Evolutionary conservation across 1,140 invertebrate species (phyloP).

Genomic region (Achatina immaculata): DNA sequence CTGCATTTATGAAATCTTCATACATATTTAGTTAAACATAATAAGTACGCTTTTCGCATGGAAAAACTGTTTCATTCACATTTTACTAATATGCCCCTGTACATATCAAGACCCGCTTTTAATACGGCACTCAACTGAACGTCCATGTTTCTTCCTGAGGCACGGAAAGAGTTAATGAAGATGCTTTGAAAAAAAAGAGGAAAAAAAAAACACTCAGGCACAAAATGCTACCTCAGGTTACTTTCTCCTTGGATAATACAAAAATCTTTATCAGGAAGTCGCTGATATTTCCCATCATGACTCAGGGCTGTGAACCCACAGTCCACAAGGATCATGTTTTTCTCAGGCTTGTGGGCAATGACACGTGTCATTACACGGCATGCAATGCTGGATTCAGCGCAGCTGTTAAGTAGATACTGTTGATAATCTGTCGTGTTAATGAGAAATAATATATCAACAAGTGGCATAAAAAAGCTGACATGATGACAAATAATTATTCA

Average conservation of each 20-base stretch:
- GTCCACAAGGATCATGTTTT: constrained; percentile 64
- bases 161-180: too few relatives aligned
- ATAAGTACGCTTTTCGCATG: too few relatives aligned
- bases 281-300: constrained; percentile 48
- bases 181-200: neutral
- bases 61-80: too few relatives aligned
- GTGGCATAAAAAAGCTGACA: too few relatives aligned
- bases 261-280: constrained; percentile 25
- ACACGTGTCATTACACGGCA: constrained; percentile 63
- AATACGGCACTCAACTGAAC: too few relatives aligned
- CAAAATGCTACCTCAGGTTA: neutral
- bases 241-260: constrained; percentile 31
- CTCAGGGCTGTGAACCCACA: constrained; percentile 65
- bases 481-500: too few relatives aligned
- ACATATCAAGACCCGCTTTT: too few relatives aligned
- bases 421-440: constrained; percentile 60
- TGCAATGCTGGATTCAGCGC: constrained; percentile 59
- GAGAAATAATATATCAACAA: too few relatives aligned
- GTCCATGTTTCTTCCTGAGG: too few relatives aligned
- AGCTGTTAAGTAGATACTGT: constrained; percentile 58
- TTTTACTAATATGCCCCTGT: too few relatives aligned
- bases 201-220: neutral
- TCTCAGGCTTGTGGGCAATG: constrained; percentile 61
- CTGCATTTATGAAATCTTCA: too few relatives aligned
- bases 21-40: too few relatives aligned